Percentiles rank a stretch among this genome's conserved stretches.
Evolutionary conservation across 2,113 vertebrate species (phyloP).

Genomic region (Eleginops maclovinus): DNA sequence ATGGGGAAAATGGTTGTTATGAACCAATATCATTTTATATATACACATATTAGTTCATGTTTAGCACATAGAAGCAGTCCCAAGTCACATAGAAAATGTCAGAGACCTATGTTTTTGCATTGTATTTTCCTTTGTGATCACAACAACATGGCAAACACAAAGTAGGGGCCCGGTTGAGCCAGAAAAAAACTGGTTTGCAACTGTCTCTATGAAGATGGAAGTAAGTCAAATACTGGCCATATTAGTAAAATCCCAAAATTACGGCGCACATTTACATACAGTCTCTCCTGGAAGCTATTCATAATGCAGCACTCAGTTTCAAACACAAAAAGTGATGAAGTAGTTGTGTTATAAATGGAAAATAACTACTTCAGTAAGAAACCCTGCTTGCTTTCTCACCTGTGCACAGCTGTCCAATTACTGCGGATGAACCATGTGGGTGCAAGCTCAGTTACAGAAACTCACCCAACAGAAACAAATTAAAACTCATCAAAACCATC

Average conservation of each 20-base stretch:
- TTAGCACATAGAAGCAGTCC: background rate
- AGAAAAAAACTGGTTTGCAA: background rate
- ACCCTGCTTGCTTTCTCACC: background rate
- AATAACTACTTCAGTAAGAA: background rate
- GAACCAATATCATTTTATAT: no score
- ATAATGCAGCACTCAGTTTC: no score
- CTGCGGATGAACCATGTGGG: background rate
- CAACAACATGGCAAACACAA: background rate
- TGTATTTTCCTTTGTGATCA: background rate
- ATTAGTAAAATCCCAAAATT: background rate
- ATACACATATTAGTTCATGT: no score
- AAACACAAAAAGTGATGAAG: no score
- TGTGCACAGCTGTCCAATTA: background rate
- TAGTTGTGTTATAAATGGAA: background rate
- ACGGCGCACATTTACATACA: background rate
- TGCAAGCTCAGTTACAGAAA: background rate
- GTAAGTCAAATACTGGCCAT: no score
- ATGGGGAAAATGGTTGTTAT: background rate
- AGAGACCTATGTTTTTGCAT: background rate
- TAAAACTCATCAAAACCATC: no score
- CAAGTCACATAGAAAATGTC: background rate
- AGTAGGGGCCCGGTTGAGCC: background rate
- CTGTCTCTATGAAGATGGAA: no score
- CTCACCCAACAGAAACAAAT: no score
- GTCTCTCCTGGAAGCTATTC: background rate